Percentiles rank a stretch among this genome's conserved stretches.
Conservation (phyloP, 2,888 invertebrate species). For the Drepana falcataria region DNA sequence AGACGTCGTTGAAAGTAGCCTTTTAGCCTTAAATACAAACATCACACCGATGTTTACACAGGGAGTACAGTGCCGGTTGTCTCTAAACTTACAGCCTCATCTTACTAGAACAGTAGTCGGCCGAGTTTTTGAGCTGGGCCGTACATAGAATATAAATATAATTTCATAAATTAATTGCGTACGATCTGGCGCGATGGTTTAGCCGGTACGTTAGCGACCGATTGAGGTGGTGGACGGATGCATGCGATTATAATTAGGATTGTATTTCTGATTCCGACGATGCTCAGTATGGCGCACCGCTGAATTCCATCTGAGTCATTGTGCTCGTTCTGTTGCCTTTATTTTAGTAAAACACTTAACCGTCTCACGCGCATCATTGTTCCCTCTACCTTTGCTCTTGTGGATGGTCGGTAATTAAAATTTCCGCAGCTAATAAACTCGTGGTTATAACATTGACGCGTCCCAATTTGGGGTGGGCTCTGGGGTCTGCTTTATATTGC, state of each 20-base stretch:
- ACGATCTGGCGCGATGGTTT: conserved; percentile 34
- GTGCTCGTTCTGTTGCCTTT: conserved; percentile 76
- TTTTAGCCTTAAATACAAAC: too few relatives aligned
- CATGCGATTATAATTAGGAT: conserved; percentile 78
- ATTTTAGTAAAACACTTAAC: conserved; percentile 75
- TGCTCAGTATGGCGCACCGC: conserved; percentile 70
- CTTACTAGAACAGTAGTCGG: too few relatives aligned
- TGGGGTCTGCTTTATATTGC: not conserved
- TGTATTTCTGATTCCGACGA: conserved; percentile 79
- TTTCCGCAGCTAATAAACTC: conserved; percentile 12
- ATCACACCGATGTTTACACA: too few relatives aligned
- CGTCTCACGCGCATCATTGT: conserved; percentile 68
- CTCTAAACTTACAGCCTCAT: too few relatives aligned
- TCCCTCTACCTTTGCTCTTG: conserved; percentile 40
- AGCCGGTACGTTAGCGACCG: conserved; percentile 54
- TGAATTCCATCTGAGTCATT: conserved; percentile 78
- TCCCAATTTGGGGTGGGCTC: not conserved
- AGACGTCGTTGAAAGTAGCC: too few relatives aligned
- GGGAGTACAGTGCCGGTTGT: too few relatives aligned
- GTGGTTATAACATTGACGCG: conserved; percentile 4
- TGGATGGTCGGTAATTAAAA: conserved; percentile 27
- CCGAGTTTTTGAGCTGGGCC: too few relatives aligned
- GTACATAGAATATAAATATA: not conserved
- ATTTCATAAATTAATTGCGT: conserved; percentile 23
- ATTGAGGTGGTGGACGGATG: conserved; percentile 76